Conservation (phyloP, 2,797 vertebrate species). For the Tachyglossus aculeatus region DNA sequence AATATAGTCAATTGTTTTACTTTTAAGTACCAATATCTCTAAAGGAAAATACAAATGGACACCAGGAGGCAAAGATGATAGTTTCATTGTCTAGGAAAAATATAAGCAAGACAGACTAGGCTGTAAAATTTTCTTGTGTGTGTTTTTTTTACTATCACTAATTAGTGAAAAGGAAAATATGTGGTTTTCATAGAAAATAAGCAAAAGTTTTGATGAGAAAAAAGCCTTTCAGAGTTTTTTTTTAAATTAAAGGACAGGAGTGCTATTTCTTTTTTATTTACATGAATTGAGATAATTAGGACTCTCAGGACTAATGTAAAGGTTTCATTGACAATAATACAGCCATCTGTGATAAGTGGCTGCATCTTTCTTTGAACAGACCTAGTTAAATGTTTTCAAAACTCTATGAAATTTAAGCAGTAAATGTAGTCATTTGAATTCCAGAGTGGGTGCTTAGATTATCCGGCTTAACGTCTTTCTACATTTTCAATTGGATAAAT, state of each 20-base stretch:
- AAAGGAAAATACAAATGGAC: constrained; percentile 2
- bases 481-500: not conserved
- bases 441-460: not conserved
- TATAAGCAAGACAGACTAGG: not conserved
- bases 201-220: not conserved
- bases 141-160: not conserved
- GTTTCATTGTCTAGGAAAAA: rapidly evolving
- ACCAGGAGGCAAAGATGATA: not conserved
- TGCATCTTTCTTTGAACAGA: constrained; percentile 8
- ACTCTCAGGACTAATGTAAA: constrained; percentile 12
- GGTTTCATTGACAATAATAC: constrained; percentile 3
- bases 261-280: constrained; percentile 26
- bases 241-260: not conserved
- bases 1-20: not conserved
- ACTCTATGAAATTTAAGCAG: not conserved
- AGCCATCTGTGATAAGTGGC: constrained; percentile 24
- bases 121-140: not conserved
- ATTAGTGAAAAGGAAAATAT: constrained; percentile 33
- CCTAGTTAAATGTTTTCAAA: not conserved
- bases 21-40: not conserved
- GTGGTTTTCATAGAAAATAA: constrained; percentile 30
- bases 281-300: constrained; percentile 42
- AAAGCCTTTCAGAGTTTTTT: not conserved
- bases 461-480: not conserved
- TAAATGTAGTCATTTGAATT: not conserved